phyloP scores from a whole-genome alignment of 35 echinoderm and acorn worm genomes.

The Diadema setosum region DNA sequence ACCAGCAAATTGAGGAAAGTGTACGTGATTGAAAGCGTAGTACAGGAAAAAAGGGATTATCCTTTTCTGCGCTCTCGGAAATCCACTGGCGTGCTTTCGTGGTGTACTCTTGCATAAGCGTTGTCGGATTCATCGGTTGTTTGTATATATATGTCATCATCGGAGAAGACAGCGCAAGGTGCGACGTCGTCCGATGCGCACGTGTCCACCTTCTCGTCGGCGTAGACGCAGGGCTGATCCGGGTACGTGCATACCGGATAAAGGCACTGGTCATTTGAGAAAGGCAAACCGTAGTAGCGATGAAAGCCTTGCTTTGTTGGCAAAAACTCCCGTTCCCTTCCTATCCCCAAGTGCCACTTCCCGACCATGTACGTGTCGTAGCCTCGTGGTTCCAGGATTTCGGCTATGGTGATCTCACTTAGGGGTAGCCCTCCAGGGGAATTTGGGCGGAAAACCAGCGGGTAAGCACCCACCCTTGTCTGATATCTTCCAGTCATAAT shows the following conservation, averaged over 20 bases:
- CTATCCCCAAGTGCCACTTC: conserved; percentile 26
- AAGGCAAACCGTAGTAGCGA: conserved; percentile 10
- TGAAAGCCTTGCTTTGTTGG: conserved; percentile 2
- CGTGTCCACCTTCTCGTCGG: not conserved
- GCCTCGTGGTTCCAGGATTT: conserved; percentile 4
- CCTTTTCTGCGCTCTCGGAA: not conserved
- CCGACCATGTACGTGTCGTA: not conserved
- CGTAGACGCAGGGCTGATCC: not conserved
- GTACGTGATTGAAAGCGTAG: not conserved
- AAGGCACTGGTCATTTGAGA: not conserved
- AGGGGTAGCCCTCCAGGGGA: conserved; percentile 1
- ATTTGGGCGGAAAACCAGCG: not conserved
- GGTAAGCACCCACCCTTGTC: not conserved
- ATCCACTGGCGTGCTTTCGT: not conserved
- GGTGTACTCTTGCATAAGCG: not conserved
- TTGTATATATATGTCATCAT: not conserved
- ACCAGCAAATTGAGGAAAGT: not conserved
- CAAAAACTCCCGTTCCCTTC: not conserved
- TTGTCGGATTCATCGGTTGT: conserved; percentile 2
- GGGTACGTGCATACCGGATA: not conserved
- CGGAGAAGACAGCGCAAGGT: not conserved
- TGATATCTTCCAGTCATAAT: conserved; percentile 13
- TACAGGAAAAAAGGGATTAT: conserved; percentile 10
- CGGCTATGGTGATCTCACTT: conserved; percentile 14
- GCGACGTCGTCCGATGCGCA: not conserved